phyloP scores from a whole-genome alignment of 2,113 vertebrate genomes.

The Rhipidura dahli region DNA sequence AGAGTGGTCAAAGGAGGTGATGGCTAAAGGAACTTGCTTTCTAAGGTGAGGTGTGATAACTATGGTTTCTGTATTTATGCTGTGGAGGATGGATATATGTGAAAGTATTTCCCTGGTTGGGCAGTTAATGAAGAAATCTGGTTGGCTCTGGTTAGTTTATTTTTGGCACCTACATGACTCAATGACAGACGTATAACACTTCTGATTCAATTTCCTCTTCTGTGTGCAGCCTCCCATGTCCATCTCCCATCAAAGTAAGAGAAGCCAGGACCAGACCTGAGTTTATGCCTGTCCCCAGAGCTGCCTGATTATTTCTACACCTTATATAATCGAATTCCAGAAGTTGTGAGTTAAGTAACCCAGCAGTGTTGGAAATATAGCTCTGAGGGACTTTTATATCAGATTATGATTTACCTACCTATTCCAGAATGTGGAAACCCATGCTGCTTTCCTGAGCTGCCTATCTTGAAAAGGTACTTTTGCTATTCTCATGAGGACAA shows the following conservation, averaged over 20 bases:
- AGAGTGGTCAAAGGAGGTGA: not conserved
- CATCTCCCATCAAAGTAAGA: not conserved
- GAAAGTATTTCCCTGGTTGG: not conserved
- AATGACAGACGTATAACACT: not conserved
- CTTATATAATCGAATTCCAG: not conserved
- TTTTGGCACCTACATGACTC: not conserved
- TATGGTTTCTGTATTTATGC: not conserved
- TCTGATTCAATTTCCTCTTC: not conserved
- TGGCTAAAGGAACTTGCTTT: not conserved
- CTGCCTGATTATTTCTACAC: not conserved
- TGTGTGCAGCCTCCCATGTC: accelerated
- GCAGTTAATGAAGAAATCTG: not conserved
- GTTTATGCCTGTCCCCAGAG: not conserved
- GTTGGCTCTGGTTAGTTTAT: not conserved
- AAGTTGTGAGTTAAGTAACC: not conserved
- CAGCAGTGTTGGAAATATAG: not conserved
- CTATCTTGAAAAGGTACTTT: not conserved
- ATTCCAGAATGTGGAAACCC: not conserved
- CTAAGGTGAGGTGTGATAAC: not conserved
- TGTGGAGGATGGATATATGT: not conserved
- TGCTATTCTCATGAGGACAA: not conserved
- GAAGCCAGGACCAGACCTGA: not conserved
- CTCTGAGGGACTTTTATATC: not conserved
- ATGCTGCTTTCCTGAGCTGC: not conserved
- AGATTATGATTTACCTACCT: not conserved